Evolutionary conservation across 2,797 vertebrate genomes (phyloP), one percentile per base, ranked within the genome.

Genomic region (Sebastiscus albofasciatus): DNA sequence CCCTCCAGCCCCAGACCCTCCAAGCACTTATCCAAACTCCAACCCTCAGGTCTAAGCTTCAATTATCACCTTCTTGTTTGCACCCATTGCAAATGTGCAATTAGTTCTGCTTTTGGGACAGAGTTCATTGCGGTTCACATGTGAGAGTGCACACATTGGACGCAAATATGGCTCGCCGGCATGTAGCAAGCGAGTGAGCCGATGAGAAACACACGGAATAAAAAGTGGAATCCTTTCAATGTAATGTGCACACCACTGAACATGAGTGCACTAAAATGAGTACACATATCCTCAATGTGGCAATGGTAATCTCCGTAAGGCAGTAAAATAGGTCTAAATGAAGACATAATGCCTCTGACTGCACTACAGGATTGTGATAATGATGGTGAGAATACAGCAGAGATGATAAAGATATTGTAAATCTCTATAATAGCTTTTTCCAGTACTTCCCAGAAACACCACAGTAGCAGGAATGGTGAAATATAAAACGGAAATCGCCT

Each of bases 401-500:
- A n/a, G 64, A 27, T 61, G 24, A 77, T 26, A 31, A 22, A 27
- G 52, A 61, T 59, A 39, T 14, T 67, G 16, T 34, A 61, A 29
- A 72, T 79, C 46, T 67, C 20, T 77, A 29, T 67, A 59, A 76
- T 33, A 12, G 67, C 49, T 68, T 75, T 68, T 68, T 31, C 22
- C 56, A 24, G 67, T 39, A 11, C 13, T 26, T 74, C 2, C 20
- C 3, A n/a, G 24, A 74, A 60, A 59, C 42, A 8, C 1, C 4
- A 56, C 29, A 56, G 22, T 1, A 14, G n/a, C 26, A 34, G 29
- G 33, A 59, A 67, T 18, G 8, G 8, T 73, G 52, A 61, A 9
- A 22, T 56, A 59, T 52, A 59, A 58, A 33, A 59, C 58, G 29
- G 16, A n/a, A 69, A 84, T 8, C 29, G 42, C 56, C 2, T 22